Evolutionary conservation across 1,140 invertebrate species (phyloP).

Genomic region (Carcinoscorpius rotundicauda): DNA sequence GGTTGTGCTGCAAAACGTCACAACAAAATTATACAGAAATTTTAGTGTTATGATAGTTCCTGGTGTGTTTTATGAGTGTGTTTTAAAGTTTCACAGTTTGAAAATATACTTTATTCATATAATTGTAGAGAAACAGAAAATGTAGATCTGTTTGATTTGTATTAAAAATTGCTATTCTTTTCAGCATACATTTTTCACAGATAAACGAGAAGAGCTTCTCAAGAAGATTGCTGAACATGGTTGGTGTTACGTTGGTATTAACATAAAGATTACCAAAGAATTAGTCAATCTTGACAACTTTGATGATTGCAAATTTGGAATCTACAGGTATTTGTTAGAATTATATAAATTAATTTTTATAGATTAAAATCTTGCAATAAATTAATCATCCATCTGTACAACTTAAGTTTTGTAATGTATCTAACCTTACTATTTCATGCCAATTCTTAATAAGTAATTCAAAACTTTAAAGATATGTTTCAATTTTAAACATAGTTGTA

Average conservation of each 20-base stretch:
- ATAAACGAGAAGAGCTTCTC: slow-evolving; percentile 70
- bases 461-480: no score
- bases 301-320: slow-evolving; percentile 71
- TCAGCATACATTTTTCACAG: slow-evolving; percentile 72
- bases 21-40: no score
- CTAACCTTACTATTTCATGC: no score
- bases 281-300: slow-evolving; percentile 75
- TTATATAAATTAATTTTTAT: neutral
- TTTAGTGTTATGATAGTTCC: neutral
- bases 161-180: slow-evolving; percentile 20
- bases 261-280: slow-evolving; percentile 66
- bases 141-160: neutral
- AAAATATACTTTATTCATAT: neutral
- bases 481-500: no score
- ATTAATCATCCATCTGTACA: no score
- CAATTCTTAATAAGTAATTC: no score
- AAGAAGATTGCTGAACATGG: slow-evolving; percentile 71
- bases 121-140: slow-evolving; percentile 9
- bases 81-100: neutral
- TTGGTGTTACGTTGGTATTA: slow-evolving; percentile 60
- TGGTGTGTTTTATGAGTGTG: slow-evolving; percentile 16
- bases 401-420: no score
- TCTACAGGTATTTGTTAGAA: slow-evolving; percentile 54
- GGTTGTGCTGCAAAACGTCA: no score
- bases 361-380: no score